phyloP scores from a whole-genome alignment of 2,797 vertebrate species.

The Cheirogaleus major region DNA sequence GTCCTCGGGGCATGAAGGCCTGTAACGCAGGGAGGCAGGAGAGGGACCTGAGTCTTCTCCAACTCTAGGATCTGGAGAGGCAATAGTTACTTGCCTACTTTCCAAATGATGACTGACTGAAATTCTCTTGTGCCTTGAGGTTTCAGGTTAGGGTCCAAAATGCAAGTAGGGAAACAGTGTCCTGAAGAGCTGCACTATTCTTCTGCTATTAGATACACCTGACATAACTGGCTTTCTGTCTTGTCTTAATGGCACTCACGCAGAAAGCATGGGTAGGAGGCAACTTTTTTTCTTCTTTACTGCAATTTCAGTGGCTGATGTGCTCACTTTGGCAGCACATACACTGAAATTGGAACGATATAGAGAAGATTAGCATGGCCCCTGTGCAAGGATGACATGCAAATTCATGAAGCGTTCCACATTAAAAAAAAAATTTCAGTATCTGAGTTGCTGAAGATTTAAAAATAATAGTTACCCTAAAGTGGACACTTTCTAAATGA shows the following conservation, averaged over 20 bases:
- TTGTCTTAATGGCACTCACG: background rate
- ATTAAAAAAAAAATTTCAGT: background rate
- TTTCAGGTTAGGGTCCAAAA: conserved; percentile 2
- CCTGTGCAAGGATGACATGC: background rate
- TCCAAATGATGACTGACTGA: background rate
- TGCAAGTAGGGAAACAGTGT: background rate
- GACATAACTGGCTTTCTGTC: background rate
- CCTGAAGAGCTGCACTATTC: background rate
- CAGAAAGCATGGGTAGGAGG: background rate
- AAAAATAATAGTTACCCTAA: conserved; percentile 31
- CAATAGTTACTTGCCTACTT: background rate
- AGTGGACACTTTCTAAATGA: background rate
- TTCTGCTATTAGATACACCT: background rate
- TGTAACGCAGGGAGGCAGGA: conserved; percentile 43
- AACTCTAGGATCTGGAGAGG: background rate
- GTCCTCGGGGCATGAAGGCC: conserved; percentile 89
- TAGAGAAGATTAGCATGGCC: background rate
- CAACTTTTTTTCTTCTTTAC: background rate
- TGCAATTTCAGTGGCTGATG: background rate
- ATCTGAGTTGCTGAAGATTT: conserved; percentile 1
- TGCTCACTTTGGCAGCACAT: background rate
- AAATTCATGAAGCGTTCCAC: background rate
- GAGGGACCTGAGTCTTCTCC: background rate
- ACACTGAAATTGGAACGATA: background rate
- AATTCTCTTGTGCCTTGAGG: background rate